Conservation (phyloP, 2,888 invertebrate genomes). For the Entomobrya proxima region DNA sequence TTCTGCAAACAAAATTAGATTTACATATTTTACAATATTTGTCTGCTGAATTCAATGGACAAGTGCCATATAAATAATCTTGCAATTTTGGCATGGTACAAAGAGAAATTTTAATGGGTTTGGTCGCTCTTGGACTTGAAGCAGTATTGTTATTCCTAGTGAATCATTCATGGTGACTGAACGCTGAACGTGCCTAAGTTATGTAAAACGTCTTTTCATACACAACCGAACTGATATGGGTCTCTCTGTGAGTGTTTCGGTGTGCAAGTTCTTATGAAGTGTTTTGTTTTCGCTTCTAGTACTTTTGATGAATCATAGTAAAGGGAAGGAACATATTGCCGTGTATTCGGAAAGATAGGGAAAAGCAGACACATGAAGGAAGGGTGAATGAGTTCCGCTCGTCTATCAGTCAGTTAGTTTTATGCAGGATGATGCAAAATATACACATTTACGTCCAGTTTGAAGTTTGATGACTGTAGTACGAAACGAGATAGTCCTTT, state of each 20-base stretch:
- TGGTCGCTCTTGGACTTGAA: not conserved
- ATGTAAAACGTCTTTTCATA: not conserved
- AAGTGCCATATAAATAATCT: too few relatives aligned
- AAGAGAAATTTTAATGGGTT: too few relatives aligned
- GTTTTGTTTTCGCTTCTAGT: slow-evolving; percentile 30
- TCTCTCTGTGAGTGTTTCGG: not conserved
- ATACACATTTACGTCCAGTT: not conserved
- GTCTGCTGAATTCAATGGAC: too few relatives aligned
- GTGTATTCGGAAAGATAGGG: slow-evolving; percentile 24
- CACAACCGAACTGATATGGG: not conserved
- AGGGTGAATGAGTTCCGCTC: slow-evolving; percentile 40
- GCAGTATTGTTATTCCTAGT: slow-evolving; percentile 5
- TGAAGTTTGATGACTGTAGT: not conserved
- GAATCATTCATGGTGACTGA: slow-evolving; percentile 41
- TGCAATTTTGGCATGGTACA: too few relatives aligned
- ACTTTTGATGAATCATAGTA: slow-evolving; percentile 33
- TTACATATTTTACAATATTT: too few relatives aligned
- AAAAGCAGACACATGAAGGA: slow-evolving; percentile 23
- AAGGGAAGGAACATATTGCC: slow-evolving; percentile 3
- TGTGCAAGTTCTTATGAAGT: not conserved
- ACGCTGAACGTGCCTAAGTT: not conserved
- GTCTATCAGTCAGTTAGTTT: not conserved
- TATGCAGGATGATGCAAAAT: not conserved
- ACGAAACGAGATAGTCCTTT: not conserved
- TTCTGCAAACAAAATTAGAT: too few relatives aligned